These are phyloP conservation scores for Hyppa rectilinea DNA, from an alignment of 2,888 invertebrate species.

Conservation along the genomic window DNA sequence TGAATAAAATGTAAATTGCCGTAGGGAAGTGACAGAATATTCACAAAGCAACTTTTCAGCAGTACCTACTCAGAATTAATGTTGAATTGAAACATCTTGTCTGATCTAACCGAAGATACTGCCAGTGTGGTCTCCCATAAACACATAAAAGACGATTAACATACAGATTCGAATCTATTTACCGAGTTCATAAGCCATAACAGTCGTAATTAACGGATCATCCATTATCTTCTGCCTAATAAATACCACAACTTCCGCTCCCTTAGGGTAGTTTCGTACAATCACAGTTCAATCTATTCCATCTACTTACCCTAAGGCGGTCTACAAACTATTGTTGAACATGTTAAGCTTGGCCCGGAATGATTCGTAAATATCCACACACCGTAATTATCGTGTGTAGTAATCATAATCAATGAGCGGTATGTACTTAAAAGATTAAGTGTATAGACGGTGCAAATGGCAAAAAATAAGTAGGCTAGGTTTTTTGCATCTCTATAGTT, in stretches of 20 bases:
- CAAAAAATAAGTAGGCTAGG: conserved; percentile 48
- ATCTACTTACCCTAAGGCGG: conserved; percentile 52
- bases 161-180: conserved; percentile 49
- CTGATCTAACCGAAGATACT: neutral
- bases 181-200: conserved; percentile 36
- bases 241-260: conserved; percentile 49
- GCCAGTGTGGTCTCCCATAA: conserved; percentile 49
- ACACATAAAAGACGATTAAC: conserved; percentile 35
- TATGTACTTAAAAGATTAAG: conserved; percentile 56
- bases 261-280: conserved; percentile 44
- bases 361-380: conserved; percentile 60
- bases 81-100: conserved; percentile 1
- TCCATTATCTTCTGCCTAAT: conserved; percentile 40
- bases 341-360: conserved; percentile 53
- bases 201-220: conserved; percentile 29
- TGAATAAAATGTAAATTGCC: neutral
- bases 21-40: neutral
- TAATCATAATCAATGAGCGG: conserved; percentile 60
- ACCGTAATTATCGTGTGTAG: conserved; percentile 64
- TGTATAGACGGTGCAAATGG: conserved; percentile 35
- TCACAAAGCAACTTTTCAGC: neutral
- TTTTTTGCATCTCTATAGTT: conserved; percentile 35
- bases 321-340: conserved; percentile 55
- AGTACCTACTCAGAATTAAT: neutral
- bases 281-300: conserved; percentile 43